Percentiles rank a stretch among this genome's conserved stretches.
phyloP scores from a whole-genome alignment of 2,888 invertebrate genomes.

The Microdon myrmicae region DNA sequence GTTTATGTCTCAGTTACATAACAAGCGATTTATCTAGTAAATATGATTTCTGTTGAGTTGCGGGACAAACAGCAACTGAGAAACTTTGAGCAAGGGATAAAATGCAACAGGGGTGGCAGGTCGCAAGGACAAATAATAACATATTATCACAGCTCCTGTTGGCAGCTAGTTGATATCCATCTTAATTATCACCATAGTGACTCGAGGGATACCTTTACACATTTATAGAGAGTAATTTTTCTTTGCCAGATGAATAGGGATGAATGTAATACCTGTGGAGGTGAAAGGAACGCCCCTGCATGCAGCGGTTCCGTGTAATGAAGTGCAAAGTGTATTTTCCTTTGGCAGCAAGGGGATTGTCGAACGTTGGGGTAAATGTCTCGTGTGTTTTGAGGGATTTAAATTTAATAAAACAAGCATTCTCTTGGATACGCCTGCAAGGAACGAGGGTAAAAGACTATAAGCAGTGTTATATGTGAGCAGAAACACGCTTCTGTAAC shows the following conservation, averaged over 20 bases:
- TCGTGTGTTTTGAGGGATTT: too few species aligned
- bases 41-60: slow-evolving; percentile 27
- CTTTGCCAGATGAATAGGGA: slow-evolving; percentile 1
- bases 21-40: slow-evolving; percentile 9
- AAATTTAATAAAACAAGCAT: too few species aligned
- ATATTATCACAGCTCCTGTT: slow-evolving; percentile 24
- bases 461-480: too few species aligned
- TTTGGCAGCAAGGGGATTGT: slow-evolving; percentile 11
- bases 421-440: too few species aligned
- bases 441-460: too few species aligned
- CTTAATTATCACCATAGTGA: slow-evolving; percentile 44
- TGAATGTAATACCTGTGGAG: slow-evolving; percentile 6
- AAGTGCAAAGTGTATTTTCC: slow-evolving; percentile 42
- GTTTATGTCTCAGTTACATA: slow-evolving; percentile 8
- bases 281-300: slow-evolving; percentile 8
- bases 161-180: slow-evolving; percentile 24
- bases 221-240: slow-evolving; percentile 23
- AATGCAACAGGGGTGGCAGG: slow-evolving; percentile 34
- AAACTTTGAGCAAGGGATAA: too few species aligned
- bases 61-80: too few species aligned
- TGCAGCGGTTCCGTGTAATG: slow-evolving; percentile 25
- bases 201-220: slow-evolving; percentile 37
- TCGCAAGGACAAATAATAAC: slow-evolving; percentile 35
- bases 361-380: slow-evolving; percentile 4
- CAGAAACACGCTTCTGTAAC: too few species aligned